Conservation (phyloP, 2,113 vertebrate genomes). For the Leptodactylus fuscus region DNA sequence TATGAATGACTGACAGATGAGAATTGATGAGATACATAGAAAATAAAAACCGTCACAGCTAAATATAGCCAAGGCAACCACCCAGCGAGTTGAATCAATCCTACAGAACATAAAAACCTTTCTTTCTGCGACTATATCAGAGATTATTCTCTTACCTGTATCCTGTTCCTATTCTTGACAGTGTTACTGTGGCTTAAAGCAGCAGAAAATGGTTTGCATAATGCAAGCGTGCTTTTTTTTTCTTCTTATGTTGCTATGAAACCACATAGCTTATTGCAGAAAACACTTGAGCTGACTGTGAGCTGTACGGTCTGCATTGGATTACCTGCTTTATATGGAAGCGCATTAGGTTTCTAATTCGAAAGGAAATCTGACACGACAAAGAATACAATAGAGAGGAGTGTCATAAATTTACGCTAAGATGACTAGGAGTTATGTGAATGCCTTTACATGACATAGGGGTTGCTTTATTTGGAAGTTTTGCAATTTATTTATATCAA, state of each 20-base stretch:
- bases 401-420: too few species aligned
- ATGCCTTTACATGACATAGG: background rate
- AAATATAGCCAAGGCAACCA: background rate
- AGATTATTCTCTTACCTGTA: constrained; percentile 13
- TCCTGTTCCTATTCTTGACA: constrained; percentile 18
- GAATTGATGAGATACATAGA: background rate
- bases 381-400: background rate
- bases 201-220: background rate
- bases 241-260: constrained; percentile 55
- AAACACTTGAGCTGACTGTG: constrained; percentile 29
- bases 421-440: too few species aligned
- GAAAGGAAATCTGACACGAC: constrained; percentile 24
- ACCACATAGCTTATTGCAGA: constrained; percentile 39
- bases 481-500: too few species aligned
- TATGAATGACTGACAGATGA: too few species aligned
- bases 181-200: background rate
- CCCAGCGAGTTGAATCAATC: background rate
- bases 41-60: background rate
- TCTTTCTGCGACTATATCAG: background rate
- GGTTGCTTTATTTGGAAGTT: too few species aligned
- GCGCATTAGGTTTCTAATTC: constrained; percentile 39
- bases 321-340: constrained; percentile 39
- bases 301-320: constrained; percentile 23
- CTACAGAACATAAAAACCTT: too few species aligned
- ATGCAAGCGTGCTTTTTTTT: background rate